Evolutionary conservation across 2,888 invertebrate species (phyloP).

Genomic region (Clistopyga incitator): DNA sequence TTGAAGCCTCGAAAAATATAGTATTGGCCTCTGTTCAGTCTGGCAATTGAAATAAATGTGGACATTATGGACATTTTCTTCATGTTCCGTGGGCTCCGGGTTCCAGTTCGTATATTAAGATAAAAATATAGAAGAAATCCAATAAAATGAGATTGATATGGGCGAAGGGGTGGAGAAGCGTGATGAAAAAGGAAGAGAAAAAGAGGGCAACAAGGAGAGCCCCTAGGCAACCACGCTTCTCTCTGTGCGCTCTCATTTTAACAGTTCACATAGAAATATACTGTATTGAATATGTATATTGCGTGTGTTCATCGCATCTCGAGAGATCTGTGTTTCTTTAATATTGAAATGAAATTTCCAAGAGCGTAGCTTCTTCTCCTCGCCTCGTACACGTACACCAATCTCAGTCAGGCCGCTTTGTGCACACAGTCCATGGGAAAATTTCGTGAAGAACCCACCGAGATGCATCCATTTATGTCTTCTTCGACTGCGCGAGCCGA

Average conservation of each 20-base stretch:
- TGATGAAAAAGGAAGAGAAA: constrained; percentile 9
- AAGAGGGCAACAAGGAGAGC: not conserved
- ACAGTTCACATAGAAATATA: constrained; percentile 3
- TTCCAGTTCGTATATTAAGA: not conserved
- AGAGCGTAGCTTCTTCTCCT: constrained; percentile 25
- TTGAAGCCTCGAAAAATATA: not conserved
- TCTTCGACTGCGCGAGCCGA: constrained; percentile 5
- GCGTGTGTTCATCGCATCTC: not conserved
- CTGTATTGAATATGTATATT: not conserved
- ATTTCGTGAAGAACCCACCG: not conserved
- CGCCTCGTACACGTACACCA: not conserved
- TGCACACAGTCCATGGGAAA: constrained; percentile 2
- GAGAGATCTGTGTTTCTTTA: constrained; percentile 46
- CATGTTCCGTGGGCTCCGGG: not conserved
- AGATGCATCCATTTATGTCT: constrained; percentile 8
- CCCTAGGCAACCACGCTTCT: constrained; percentile 28
- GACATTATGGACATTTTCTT: not conserved
- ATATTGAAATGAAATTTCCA: constrained; percentile 60
- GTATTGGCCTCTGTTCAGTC: not conserved
- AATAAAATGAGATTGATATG: constrained; percentile 9
- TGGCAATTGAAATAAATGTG: not conserved
- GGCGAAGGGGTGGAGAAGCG: constrained; percentile 2
- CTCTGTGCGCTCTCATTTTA: constrained; percentile 38
- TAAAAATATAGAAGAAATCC: constrained; percentile 11
- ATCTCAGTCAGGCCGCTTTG: not conserved